A percentile compares a stretch with the other conserved stretches of the same genome.
Evolutionary conservation across 2,888 invertebrate genomes (phyloP).

Genomic region (Dolichopus griseipennis): DNA sequence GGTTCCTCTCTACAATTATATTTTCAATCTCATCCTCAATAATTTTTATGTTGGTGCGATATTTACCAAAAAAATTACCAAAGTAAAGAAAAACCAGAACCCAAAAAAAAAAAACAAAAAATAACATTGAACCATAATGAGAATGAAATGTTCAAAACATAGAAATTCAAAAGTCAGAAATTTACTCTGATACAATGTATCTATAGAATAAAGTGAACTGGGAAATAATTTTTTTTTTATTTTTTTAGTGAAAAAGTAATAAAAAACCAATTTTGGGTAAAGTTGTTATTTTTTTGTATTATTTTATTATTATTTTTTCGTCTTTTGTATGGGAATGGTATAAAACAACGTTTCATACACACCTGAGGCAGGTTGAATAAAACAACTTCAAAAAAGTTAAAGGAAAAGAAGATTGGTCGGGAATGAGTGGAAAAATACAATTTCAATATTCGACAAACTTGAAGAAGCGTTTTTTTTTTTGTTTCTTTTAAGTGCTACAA

Average conservation of each 20-base stretch:
- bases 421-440: no score
- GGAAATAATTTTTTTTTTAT: background rate
- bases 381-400: no score
- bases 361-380: no score
- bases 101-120: background rate
- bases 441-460: no score
- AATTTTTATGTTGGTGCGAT: conserved; percentile 1
- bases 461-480: no score
- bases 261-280: background rate
- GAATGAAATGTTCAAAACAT: background rate
- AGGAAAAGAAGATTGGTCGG: no score
- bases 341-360: no score
- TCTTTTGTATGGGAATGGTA: background rate
- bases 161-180: background rate
- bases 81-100: background rate
- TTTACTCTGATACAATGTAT: background rate
- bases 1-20: background rate
- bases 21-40: background rate
- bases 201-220: background rate
- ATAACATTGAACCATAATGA: background rate
- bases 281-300: background rate
- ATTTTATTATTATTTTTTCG: background rate
- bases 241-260: background rate
- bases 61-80: background rate
- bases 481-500: background rate